Base-by-base conservation (phyloP, 2,888 invertebrate species). In the Hipparchia semele region DNA sequence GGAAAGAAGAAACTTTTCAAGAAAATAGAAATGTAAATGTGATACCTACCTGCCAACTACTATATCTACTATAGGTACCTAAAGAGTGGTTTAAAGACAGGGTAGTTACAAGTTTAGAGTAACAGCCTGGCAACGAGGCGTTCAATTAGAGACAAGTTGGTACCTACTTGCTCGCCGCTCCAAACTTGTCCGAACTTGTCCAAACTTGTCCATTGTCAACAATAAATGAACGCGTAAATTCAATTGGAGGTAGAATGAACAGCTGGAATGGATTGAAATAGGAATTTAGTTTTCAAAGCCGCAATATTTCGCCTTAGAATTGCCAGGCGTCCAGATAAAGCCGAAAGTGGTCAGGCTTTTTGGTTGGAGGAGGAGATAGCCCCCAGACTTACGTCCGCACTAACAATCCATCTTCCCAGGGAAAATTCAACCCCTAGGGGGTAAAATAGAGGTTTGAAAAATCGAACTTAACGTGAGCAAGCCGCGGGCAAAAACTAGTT, bases 131-230 rank as follows among this genome's bases (percentile, higher is more conserved):
- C 66, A 66, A 66, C 39, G 66, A 66, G 56, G 56, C 67, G 67
- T 46, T 67, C 67, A 67, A 67, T 67, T 58, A 67, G 56, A 56
- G 58, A 67, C 67, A 67, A 67, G 56, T 67, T 23, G 46, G 13
- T 45, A 67, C 67, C 56, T 45, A 67, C 67, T 67, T 56, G 12
- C 65, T 33, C 64, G 64, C 65, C 51, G 53, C 53, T 67, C 13
- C 23, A 13, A 46, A 67, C 62, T 64, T 64, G 62, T 39, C 39
- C 10, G 59, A 10, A 49, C 59, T 67, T 56, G 45, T 23, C 9
- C 10, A 51, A n/a, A 64, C 64, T 51, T 51, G 64, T 12, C 61
- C n/a, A 49, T 13, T 58, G 46, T 56, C 67, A 67, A 58, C 45
- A 67, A 56, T 67, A 58, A 67, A 67, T 58, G 67, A 53, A 65